Evolutionary conservation across 2,888 invertebrate genomes (phyloP).

Genomic region (Lasioglossum malachurum): DNA sequence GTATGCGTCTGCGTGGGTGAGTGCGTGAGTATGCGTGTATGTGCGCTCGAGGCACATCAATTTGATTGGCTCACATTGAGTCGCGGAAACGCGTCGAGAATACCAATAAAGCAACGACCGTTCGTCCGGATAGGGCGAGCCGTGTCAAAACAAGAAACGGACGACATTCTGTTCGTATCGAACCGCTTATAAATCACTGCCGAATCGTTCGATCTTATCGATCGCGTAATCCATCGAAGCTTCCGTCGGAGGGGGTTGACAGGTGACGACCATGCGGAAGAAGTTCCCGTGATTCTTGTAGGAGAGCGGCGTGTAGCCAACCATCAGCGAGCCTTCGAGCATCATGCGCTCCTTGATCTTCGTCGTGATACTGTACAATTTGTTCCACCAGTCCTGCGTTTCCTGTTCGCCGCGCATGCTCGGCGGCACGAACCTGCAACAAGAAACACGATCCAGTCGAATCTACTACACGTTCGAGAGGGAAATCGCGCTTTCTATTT

Average conservation of each 20-base stretch:
- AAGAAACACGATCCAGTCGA: no score
- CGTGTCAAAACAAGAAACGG: background rate
- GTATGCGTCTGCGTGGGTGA: slow-evolving; percentile 2
- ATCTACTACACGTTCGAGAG: no score
- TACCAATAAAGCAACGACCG: slow-evolving; percentile 18
- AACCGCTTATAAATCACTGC: slow-evolving; percentile 79
- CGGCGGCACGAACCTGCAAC: slow-evolving; percentile 87
- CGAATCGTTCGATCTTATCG: slow-evolving; percentile 88
- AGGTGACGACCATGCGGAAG: slow-evolving; percentile 91
- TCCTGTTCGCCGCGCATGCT: slow-evolving; percentile 84
- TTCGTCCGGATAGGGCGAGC: background rate
- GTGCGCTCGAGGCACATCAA: background rate
- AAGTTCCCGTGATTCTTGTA: slow-evolving; percentile 89
- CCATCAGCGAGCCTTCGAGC: slow-evolving; percentile 89
- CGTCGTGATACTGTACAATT: slow-evolving; percentile 87
- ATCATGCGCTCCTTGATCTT: slow-evolving; percentile 90
- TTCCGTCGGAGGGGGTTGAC: slow-evolving; percentile 88
- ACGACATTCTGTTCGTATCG: background rate
- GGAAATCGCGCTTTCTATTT: slow-evolving; percentile 67
- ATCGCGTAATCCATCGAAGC: slow-evolving; percentile 88
- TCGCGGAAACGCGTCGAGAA: slow-evolving; percentile 43
- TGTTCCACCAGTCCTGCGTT: slow-evolving; percentile 86
- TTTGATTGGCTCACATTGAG: slow-evolving; percentile 80
- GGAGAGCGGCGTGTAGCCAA: slow-evolving; percentile 90
- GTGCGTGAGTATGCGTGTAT: background rate